Evolutionary conservation across 1,140 invertebrate genomes (phyloP).

Genomic region (Lordiphosa stackelbergi): DNA sequence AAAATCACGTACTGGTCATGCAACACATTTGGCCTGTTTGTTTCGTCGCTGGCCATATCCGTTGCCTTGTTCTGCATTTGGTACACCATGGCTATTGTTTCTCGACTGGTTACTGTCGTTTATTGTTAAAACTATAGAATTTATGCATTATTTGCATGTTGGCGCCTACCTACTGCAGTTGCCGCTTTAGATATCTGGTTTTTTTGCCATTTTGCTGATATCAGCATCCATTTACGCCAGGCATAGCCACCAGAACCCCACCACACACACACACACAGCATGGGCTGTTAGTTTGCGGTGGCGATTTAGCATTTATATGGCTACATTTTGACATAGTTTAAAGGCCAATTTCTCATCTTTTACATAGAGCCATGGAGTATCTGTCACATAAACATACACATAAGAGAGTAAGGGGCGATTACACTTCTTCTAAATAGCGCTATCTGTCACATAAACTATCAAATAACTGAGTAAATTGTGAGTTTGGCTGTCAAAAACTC

Average conservation of each 20-base stretch:
- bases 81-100: constrained; percentile 24
- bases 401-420: too few species aligned
- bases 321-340: too few species aligned
- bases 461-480: too few species aligned
- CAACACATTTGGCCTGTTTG: constrained; percentile 7
- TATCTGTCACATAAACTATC: too few species aligned
- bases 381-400: too few species aligned
- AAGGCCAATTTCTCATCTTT: too few species aligned
- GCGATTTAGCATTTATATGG: too few species aligned
- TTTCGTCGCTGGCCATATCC: constrained; percentile 18
- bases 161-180: constrained; percentile 19
- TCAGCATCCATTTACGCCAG: constrained; percentile 48
- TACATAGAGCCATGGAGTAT: too few species aligned
- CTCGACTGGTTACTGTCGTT: constrained; percentile 56
- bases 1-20: constrained; percentile 40
- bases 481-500: too few species aligned
- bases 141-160: constrained; percentile 52
- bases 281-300: too few species aligned
- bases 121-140: constrained; percentile 42
- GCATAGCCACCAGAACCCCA: constrained; percentile 2
- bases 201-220: constrained; percentile 33
- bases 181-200: background rate
- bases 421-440: too few species aligned
- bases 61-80: background rate
- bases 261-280: background rate